A percentile compares a stretch with the other conserved stretches of the same genome.
phyloP scores from a whole-genome alignment of 1,140 invertebrate genomes.

The Armadillidium nasatum region DNA sequence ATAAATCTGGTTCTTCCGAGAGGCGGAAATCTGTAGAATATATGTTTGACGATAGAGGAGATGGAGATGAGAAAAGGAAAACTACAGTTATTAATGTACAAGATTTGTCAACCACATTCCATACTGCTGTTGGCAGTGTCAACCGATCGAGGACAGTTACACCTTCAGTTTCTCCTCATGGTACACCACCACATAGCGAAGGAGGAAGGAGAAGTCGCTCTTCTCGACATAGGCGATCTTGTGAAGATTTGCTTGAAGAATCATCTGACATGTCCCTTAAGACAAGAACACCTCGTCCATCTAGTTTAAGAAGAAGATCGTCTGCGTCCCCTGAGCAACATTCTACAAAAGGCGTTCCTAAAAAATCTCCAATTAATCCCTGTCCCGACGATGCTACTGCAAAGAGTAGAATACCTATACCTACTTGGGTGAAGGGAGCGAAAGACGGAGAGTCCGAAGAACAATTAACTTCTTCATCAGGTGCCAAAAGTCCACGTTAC shows the following conservation, averaged over 20 bases:
- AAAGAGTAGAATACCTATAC: conserved; percentile 44
- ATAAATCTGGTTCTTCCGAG: conserved; percentile 36
- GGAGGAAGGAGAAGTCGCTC: conserved; percentile 40
- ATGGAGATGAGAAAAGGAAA: conserved; percentile 45
- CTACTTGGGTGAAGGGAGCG: conserved; percentile 36
- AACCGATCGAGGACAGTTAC: conserved; percentile 40
- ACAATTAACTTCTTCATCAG: conserved; percentile 33
- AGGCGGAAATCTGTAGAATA: conserved; percentile 41
- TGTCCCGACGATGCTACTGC: conserved; percentile 30
- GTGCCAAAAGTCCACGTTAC: conserved; percentile 35
- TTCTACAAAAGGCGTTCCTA: conserved; percentile 18
- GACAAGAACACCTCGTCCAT: conserved; percentile 41
- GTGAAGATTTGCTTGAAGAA: conserved; percentile 42
- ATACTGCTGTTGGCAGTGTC: conserved; percentile 34
- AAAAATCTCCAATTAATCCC: conserved; percentile 28
- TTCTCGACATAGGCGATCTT: conserved; percentile 41
- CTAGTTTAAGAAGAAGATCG: conserved; percentile 36
- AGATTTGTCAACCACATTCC: conserved; percentile 46
- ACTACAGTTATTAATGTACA: conserved; percentile 46
- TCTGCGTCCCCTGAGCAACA: conserved; percentile 40
- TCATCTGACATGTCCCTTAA: conserved; percentile 40
- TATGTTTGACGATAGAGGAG: conserved; percentile 42
- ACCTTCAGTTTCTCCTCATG: conserved; percentile 39
- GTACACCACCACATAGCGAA: conserved; percentile 42
- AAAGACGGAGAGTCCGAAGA: conserved; percentile 36